phyloP scores from a whole-genome alignment of 2,888 invertebrate species.

The Drosophila sordidapex region DNA sequence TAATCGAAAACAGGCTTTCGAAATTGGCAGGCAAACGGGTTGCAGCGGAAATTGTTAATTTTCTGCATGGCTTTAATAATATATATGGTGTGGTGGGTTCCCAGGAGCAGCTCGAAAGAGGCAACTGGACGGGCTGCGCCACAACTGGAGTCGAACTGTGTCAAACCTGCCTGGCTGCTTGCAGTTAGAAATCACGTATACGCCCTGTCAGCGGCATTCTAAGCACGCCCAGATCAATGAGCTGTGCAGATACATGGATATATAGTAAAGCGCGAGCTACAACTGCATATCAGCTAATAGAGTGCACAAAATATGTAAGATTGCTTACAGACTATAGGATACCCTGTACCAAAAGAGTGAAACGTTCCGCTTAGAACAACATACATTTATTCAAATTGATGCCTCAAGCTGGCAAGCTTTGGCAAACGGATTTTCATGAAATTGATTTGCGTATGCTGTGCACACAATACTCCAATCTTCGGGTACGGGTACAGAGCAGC shows the following conservation, averaged over 20 bases:
- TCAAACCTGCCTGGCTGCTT: constrained; percentile 26
- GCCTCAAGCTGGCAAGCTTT: not conserved
- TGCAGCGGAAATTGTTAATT: constrained; percentile 67
- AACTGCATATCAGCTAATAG: constrained; percentile 9
- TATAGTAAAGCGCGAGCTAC: not conserved
- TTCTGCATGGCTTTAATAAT: constrained; percentile 37
- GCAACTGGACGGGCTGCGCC: constrained; percentile 8
- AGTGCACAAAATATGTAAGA: not conserved
- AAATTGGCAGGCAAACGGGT: constrained; percentile 46
- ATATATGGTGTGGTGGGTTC: constrained; percentile 14
- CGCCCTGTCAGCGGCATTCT: constrained; percentile 42
- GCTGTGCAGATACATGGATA: not conserved
- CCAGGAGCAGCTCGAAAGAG: constrained; percentile 1
- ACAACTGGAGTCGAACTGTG: constrained; percentile 23
- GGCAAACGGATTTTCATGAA: not conserved
- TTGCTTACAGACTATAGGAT: not conserved
- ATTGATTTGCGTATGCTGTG: not conserved
- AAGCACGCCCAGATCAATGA: constrained; percentile 31
- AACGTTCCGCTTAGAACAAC: no score
- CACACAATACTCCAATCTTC: not conserved
- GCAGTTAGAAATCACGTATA: constrained; percentile 45
- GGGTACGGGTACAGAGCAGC: not conserved
- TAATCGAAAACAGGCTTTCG: constrained; percentile 60
- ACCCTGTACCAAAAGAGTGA: not conserved
- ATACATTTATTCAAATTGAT: not conserved